A percentile compares a stretch with the other conserved stretches of the same genome.
phyloP scores from a whole-genome alignment of 2,797 vertebrate genomes.

The Spinibarbus caldwelli region DNA sequence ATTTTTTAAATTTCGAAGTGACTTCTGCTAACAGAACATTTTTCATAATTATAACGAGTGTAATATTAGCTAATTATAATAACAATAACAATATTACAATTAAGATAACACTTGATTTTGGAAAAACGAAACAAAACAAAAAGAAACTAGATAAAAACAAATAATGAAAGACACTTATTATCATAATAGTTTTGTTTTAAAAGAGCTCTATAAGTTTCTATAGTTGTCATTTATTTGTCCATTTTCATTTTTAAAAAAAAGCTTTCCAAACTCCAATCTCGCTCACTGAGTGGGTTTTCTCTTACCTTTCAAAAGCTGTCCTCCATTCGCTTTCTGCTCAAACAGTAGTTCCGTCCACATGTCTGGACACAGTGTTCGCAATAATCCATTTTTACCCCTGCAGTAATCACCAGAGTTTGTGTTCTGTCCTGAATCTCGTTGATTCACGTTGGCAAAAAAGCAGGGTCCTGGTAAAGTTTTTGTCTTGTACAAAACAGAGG shows the following conservation, averaged over 20 bases:
- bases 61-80: conserved; percentile 84
- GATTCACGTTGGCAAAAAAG: conserved; percentile 36
- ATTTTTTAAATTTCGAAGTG: conserved; percentile 77
- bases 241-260: conserved; percentile 68
- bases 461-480: conserved; percentile 66
- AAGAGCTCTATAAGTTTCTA: conserved; percentile 82
- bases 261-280: conserved; percentile 63
- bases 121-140: conserved; percentile 66
- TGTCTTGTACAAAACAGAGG: conserved; percentile 56
- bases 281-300: conserved; percentile 63
- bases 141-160: conserved; percentile 79
- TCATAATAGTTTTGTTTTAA: conserved; percentile 76
- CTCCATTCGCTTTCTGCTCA: conserved; percentile 65
- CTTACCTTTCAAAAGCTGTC: conserved; percentile 77
- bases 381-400: conserved; percentile 75
- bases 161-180: conserved; percentile 80
- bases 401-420: conserved; percentile 68
- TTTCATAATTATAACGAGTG: conserved; percentile 81
- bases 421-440: conserved; percentile 65
- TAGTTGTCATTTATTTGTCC: conserved; percentile 76
- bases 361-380: conserved; percentile 72
- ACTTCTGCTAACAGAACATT: conserved; percentile 83
- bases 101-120: conserved; percentile 81
- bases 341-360: conserved; percentile 73
- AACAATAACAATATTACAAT: conserved; percentile 88